Percentiles rank a stretch among this genome's conserved stretches.
Conservation (phyloP, 2,113 vertebrate genomes). For the Platichthys stellatus region DNA sequence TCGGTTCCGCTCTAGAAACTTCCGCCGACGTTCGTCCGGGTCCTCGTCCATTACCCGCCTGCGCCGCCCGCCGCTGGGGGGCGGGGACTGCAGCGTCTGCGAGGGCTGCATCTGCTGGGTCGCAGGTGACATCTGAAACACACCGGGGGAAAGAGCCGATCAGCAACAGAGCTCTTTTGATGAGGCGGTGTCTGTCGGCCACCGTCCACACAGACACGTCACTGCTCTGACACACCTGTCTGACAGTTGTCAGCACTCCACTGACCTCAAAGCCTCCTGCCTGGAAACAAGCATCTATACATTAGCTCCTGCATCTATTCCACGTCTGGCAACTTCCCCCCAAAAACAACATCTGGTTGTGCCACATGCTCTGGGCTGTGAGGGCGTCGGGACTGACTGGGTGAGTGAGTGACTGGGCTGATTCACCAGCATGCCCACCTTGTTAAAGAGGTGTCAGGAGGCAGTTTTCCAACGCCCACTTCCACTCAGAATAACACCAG, state of each 20-base stretch:
- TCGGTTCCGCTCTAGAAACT: slow-evolving; percentile 98
- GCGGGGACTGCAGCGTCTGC: slow-evolving; percentile 93
- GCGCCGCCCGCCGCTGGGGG: slow-evolving; percentile 92
- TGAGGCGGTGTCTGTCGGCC: slow-evolving; percentile 28
- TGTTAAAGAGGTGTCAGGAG: slow-evolving; percentile 82
- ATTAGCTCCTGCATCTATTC: slow-evolving; percentile 63
- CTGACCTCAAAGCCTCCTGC: slow-evolving; percentile 26
- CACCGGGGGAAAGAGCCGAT: background rate
- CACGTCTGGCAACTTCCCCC: slow-evolving; percentile 70
- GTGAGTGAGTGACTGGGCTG: slow-evolving; percentile 67
- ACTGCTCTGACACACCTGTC: slow-evolving; percentile 51
- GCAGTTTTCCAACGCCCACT: slow-evolving; percentile 80
- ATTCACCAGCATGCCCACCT: slow-evolving; percentile 77
- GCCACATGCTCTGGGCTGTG: slow-evolving; percentile 47
- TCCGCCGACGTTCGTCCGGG: slow-evolving; percentile 94
- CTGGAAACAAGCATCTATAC: slow-evolving; percentile 64
- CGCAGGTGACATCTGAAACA: slow-evolving; percentile 91
- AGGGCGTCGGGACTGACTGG: slow-evolving; percentile 53
- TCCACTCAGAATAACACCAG: slow-evolving; percentile 74
- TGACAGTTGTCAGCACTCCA: slow-evolving; percentile 21
- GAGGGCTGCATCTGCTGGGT: slow-evolving; percentile 98
- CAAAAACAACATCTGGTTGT: slow-evolving; percentile 79
- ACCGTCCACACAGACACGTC: slow-evolving; percentile 26
- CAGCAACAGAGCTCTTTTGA: slow-evolving; percentile 16
- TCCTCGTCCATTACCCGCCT: slow-evolving; percentile 96